Percentiles rank a stretch among this genome's conserved stretches.
Evolutionary conservation across 2,888 invertebrate species (phyloP).

Genomic region (Ecdyonurus torrentis): DNA sequence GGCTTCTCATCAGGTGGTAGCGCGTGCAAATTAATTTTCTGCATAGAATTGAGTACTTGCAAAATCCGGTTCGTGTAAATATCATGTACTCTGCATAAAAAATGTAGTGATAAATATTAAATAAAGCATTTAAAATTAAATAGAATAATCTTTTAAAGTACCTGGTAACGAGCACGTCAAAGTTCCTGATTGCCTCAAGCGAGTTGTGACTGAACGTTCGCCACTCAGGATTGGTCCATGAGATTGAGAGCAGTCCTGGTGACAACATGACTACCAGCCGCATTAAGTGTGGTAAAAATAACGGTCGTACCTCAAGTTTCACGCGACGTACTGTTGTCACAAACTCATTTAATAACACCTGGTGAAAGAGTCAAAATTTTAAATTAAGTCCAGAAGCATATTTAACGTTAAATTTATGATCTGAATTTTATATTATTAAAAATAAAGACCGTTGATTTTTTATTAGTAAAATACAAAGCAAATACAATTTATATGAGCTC

Average conservation of each 20-base stretch:
- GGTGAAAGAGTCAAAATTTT: too few species aligned
- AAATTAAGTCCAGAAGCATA: too few species aligned
- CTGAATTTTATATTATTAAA: too few species aligned
- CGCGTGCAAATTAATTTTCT: constrained; percentile 61
- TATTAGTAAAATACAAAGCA: too few species aligned
- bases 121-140: too few species aligned
- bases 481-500: too few species aligned
- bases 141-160: constrained; percentile 14
- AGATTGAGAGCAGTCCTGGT: constrained; percentile 61
- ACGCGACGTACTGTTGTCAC: constrained; percentile 53
- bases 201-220: constrained; percentile 57
- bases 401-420: too few species aligned
- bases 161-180: constrained; percentile 49
- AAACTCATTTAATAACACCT: constrained; percentile 65
- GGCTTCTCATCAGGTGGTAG: constrained; percentile 67
- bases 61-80: constrained; percentile 82
- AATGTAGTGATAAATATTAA: neutral
- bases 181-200: constrained; percentile 58
- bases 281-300: constrained; percentile 75
- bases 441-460: too few species aligned
- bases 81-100: constrained; percentile 52
- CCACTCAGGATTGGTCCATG: constrained; percentile 80
- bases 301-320: constrained; percentile 73
- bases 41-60: constrained; percentile 75
- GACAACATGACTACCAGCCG: constrained; percentile 65